Evolutionary conservation across 2,888 invertebrate genomes (phyloP).

Genomic region (Eupithecia abbreviata): DNA sequence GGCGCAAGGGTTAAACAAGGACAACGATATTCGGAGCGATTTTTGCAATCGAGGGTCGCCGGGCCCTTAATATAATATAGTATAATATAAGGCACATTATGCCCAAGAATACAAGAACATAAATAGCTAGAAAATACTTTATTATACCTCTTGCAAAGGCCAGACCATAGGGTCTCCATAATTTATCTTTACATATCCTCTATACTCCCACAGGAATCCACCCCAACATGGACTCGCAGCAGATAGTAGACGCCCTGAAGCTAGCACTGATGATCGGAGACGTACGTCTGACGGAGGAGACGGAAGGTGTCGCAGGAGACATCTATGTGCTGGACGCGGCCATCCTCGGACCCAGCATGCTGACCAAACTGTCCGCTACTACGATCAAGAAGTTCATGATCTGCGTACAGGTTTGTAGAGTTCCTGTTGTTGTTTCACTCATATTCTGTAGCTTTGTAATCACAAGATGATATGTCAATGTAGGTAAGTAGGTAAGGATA

Average conservation of each 20-base stretch:
- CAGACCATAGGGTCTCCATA: too few species aligned
- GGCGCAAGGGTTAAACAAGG: too few species aligned
- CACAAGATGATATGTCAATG: too few species aligned
- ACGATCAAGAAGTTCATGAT: slow-evolving; percentile 92
- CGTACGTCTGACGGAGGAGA: slow-evolving; percentile 89
- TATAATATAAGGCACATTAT: too few species aligned
- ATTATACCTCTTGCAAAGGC: too few species aligned
- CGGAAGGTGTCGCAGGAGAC: slow-evolving; percentile 91
- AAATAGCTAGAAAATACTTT: too few species aligned
- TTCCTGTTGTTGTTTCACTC: not conserved
- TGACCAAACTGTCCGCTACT: slow-evolving; percentile 91
- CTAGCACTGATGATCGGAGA: slow-evolving; percentile 93
- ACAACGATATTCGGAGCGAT: too few species aligned
- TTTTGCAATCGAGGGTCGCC: too few species aligned
- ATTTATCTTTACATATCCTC: not conserved
- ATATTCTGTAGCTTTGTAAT: too few species aligned
- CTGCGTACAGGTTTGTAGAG: slow-evolving; percentile 85
- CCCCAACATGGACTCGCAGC: slow-evolving; percentile 86
- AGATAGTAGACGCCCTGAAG: slow-evolving; percentile 90
- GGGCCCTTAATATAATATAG: too few species aligned
- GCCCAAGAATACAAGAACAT: too few species aligned
- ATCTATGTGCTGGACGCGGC: slow-evolving; percentile 91
- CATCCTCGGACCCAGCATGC: slow-evolving; percentile 89
- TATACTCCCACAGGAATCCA: slow-evolving; percentile 76
- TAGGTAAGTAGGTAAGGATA: too few species aligned